A percentile compares a stretch with the other conserved stretches of the same genome.
Conservation (phyloP, 2,113 vertebrate species). For the Lethenteron reissneri region DNA sequence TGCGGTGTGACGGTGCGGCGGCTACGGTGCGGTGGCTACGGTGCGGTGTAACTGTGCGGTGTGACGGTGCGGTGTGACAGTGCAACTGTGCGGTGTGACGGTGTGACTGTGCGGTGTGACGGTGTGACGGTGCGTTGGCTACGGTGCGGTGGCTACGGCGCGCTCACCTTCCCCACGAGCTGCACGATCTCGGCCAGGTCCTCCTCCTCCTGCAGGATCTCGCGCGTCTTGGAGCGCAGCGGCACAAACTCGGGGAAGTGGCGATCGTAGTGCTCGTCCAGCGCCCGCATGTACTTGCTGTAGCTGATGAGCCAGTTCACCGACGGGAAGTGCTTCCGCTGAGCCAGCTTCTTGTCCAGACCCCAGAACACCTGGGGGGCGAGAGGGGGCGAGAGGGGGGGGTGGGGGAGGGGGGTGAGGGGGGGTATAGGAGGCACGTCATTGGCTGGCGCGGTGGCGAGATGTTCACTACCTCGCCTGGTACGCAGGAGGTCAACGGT, state of each 20-base stretch:
- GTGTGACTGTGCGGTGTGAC: not conserved
- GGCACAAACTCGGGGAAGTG: slow-evolving; percentile 88
- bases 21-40: too few relatives aligned
- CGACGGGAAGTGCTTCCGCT: slow-evolving; percentile 89
- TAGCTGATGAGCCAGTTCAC: slow-evolving; percentile 98
- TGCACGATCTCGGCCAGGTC: slow-evolving; percentile 92
- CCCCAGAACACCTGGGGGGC: slow-evolving; percentile 73
- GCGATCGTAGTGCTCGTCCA: slow-evolving; percentile 89
- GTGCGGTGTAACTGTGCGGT: not conserved
- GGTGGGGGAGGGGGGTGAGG: too few relatives aligned
- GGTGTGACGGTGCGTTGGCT: too few relatives aligned
- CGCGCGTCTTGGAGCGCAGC: slow-evolving; percentile 75
- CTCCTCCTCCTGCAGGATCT: slow-evolving; percentile 91
- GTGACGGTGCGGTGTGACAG: not conserved
- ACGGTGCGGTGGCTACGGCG: too few relatives aligned
- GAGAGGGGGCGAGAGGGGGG: not conserved
- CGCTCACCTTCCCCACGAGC: slow-evolving; percentile 74
- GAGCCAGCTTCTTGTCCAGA: slow-evolving; percentile 82
- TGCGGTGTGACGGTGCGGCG: too few relatives aligned
- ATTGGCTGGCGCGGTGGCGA: too few relatives aligned
- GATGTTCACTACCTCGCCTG: too few relatives aligned
- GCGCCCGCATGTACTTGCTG: slow-evolving; percentile 76
- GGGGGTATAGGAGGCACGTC: too few relatives aligned
- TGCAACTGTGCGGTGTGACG: not conserved
- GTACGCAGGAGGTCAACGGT: too few relatives aligned